Evolutionary conservation across 2,888 invertebrate species (phyloP).

Genomic region (Scaptomyza tumidula): DNA sequence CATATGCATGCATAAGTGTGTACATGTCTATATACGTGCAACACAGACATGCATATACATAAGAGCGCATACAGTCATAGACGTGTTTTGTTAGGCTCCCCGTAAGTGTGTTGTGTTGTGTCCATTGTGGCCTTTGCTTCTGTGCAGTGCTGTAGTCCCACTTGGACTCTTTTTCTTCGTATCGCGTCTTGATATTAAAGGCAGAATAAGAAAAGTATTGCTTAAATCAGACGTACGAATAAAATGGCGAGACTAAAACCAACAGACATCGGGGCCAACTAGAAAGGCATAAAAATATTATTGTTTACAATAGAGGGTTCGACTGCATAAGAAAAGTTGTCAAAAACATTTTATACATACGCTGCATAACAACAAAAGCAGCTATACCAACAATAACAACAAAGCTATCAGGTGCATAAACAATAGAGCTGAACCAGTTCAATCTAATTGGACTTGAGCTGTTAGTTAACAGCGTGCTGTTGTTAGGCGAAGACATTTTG

Average conservation of each 20-base stretch:
- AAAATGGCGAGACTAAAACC: conserved; percentile 24
- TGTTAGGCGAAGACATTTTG: conserved; percentile 30
- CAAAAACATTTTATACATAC: conserved; percentile 14
- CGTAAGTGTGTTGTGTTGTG: conserved; percentile 36
- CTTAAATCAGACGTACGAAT: conserved; percentile 19
- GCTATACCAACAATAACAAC: conserved; percentile 15
- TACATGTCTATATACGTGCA: conserved; percentile 14
- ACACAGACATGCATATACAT: conserved; percentile 13
- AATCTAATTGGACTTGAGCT: conserved; percentile 33
- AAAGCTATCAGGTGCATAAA: conserved; percentile 52
- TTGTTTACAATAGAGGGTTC: conserved; percentile 3
- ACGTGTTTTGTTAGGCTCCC: conserved; percentile 49
- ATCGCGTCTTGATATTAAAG: conserved; percentile 48
- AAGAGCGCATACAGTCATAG: conserved; percentile 8
- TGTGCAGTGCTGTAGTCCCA: conserved; percentile 43
- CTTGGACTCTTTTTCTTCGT: conserved; percentile 29
- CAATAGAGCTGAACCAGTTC: conserved; percentile 50
- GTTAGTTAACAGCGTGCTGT: conserved; percentile 51
- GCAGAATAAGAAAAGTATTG: conserved; percentile 4
- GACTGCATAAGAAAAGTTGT: background rate
- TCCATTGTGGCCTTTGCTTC: conserved; percentile 51
- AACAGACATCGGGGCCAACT: conserved; percentile 1
- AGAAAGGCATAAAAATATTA: conserved; percentile 22
- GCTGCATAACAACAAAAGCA: conserved; percentile 38
- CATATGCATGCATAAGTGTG: conserved; percentile 18